Conservation (phyloP, 2,797 vertebrate genomes). For the Carcharodon carcharias region DNA sequence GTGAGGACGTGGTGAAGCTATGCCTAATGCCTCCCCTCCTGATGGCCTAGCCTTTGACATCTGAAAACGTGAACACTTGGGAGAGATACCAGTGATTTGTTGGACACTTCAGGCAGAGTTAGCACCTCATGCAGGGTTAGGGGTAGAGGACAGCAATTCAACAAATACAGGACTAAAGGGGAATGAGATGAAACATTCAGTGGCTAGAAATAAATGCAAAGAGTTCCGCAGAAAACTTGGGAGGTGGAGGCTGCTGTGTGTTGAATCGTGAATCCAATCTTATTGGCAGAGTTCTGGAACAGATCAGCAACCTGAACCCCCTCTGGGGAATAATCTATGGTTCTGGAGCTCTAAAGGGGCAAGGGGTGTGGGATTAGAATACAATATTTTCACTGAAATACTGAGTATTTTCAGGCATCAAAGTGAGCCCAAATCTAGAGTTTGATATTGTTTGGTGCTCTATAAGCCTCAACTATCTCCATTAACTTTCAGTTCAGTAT, state of each 20-base stretch:
- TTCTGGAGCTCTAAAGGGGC: no score
- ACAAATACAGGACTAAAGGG: no score
- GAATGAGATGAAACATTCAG: background rate
- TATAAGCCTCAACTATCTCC: background rate
- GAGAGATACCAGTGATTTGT: no score
- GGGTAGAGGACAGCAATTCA: background rate
- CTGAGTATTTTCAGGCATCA: background rate
- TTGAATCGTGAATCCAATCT: background rate
- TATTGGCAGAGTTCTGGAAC: background rate
- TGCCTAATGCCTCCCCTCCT: background rate
- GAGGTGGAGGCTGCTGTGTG: background rate
- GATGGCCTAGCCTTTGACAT: background rate
- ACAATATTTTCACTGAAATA: background rate
- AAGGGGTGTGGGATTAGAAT: background rate
- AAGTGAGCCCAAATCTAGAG: background rate
- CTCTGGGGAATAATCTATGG: background rate
- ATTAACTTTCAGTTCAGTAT: background rate
- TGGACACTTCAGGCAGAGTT: no score
- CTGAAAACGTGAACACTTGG: background rate
- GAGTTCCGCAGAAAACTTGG: background rate
- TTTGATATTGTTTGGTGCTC: background rate
- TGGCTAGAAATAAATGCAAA: background rate
- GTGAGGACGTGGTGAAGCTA: no score
- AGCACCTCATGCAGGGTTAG: background rate
- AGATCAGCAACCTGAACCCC: background rate